phyloP scores from a whole-genome alignment of 2,888 invertebrate species.

The Cepaea hortensis region DNA sequence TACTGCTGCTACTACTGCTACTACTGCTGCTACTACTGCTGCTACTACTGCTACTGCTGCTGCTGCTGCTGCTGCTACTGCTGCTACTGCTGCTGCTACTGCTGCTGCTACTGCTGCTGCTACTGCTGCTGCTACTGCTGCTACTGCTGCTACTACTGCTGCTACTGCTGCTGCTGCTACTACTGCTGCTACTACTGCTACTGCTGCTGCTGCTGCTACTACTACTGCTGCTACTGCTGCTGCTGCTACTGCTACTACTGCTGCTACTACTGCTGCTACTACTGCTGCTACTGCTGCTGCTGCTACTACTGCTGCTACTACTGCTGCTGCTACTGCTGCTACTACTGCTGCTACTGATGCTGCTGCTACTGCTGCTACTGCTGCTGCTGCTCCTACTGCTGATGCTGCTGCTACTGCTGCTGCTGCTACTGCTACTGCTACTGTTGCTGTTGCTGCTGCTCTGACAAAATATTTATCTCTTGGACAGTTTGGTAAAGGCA shows the following conservation, averaged over 20 bases:
- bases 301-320: conserved; percentile 32
- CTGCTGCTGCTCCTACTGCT: conserved; percentile 39
- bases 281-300: conserved; percentile 9
- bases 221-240: conserved; percentile 15
- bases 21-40: conserved; percentile 12
- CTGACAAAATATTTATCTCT: no score
- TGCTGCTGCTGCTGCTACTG: conserved; percentile 1
- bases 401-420: conserved; percentile 35
- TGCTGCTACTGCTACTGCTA: conserved; percentile 23
- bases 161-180: not conserved
- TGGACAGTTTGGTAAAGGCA: no score
- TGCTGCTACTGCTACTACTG: conserved; percentile 17
- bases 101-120: conserved; percentile 8
- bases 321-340: conserved; percentile 14
- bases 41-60: conserved; percentile 23
- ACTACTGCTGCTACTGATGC: not conserved
- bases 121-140: conserved; percentile 20
- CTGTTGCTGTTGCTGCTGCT: conserved; percentile 17
- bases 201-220: not conserved
- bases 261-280: not conserved
- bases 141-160: conserved; percentile 20
- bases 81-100: not conserved
- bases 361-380: not conserved
- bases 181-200: not conserved
- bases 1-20: not conserved